Evolutionary conservation across 2,888 invertebrate species (phyloP).

Genomic region (Notocelia uddmanniana): DNA sequence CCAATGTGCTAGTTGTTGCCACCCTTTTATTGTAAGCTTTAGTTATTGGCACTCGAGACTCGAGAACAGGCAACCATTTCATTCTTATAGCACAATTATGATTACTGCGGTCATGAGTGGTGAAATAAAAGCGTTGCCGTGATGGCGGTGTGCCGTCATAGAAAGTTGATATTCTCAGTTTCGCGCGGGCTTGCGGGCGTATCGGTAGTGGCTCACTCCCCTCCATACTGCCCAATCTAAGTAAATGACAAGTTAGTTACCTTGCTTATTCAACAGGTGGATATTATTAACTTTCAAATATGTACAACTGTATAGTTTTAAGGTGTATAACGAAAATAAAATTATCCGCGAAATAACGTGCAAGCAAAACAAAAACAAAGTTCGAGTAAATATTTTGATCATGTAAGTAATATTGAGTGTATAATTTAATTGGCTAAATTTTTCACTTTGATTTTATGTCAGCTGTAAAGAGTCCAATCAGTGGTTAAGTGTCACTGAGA

Average conservation of each 20-base stretch:
- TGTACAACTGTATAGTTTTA: background rate
- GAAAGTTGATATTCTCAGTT: conserved; percentile 42
- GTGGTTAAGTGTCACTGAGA: background rate
- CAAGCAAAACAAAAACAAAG: conserved; percentile 19
- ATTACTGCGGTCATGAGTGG: conserved; percentile 18
- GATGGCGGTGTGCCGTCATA: conserved; percentile 15
- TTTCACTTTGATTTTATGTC: background rate
- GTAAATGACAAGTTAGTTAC: background rate
- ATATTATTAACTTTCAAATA: background rate
- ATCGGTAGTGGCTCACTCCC: conserved; percentile 25
- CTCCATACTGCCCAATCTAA: background rate
- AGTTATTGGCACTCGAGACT: conserved; percentile 9
- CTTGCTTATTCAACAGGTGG: conserved; percentile 24
- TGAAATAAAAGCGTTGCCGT: conserved; percentile 19
- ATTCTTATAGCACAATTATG: conserved; percentile 13
- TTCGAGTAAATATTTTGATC: conserved; percentile 12
- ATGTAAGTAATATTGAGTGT: conserved; percentile 24
- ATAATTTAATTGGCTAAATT: background rate
- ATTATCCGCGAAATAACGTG: conserved; percentile 2
- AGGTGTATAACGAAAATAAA: conserved; percentile 6
- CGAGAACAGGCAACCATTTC: conserved; percentile 5
- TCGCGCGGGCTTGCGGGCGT: conserved; percentile 35
- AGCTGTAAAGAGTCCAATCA: background rate
- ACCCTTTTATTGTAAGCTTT: background rate
- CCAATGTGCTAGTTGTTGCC: background rate